Evolutionary conservation across 2,113 vertebrate species (phyloP).

Genomic region (Muntiacus muntjak): DNA sequence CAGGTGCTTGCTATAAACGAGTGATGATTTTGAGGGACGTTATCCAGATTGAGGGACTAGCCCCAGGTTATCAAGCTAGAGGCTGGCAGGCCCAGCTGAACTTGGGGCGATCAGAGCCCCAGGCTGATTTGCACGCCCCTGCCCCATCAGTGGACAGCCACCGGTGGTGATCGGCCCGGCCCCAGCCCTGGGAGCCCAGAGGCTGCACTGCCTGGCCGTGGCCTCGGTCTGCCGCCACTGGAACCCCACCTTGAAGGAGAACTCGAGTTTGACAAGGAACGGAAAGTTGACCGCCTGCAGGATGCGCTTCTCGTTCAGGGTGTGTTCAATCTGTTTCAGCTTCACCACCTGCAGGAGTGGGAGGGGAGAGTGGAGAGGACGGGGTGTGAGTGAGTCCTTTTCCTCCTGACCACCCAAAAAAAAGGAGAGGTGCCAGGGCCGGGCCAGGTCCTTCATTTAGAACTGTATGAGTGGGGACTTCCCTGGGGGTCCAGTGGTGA

Average conservation of each 20-base stretch:
- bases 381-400: background rate
- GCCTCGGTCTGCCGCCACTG: background rate
- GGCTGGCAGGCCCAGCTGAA: background rate
- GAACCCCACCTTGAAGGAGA: constrained; percentile 89
- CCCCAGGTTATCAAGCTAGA: background rate
- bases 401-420: fast-evolving
- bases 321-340: constrained; percentile 96
- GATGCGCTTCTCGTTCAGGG: constrained; percentile 93
- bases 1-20: background rate
- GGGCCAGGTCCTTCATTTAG: background rate
- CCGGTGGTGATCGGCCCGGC: background rate
- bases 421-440: background rate
- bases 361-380: background rate
- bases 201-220: too few relatives aligned
- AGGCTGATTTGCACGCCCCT: background rate
- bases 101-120: background rate
- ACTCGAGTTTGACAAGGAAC: constrained; percentile 91
- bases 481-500: background rate
- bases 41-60: background rate
- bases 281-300: constrained; percentile 93
- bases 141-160: background rate
- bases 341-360: constrained; percentile 87
- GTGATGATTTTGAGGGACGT: background rate
- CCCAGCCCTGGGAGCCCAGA: background rate
- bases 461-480: background rate